Conservation (phyloP, 2,888 invertebrate species). For the Leptinotarsa tumamoca region DNA sequence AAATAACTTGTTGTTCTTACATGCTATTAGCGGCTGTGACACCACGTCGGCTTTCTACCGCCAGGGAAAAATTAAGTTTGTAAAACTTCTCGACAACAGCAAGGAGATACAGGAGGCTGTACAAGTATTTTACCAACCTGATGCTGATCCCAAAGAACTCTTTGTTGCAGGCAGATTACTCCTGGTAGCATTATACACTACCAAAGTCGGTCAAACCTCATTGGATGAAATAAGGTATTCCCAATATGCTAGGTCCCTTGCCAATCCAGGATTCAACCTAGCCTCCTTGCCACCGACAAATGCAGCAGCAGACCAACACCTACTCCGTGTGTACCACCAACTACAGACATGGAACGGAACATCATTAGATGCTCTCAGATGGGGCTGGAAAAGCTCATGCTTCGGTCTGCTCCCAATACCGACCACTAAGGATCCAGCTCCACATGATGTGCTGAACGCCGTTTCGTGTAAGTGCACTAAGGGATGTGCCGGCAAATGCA, state of each 20-base stretch:
- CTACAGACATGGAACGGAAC: not conserved
- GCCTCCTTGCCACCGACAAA: not conserved
- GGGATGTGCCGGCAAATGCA: conserved; percentile 18
- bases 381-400: conserved; percentile 11
- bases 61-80: conserved; percentile 9
- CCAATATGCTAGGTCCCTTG: conserved; percentile 1
- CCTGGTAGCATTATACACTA: conserved; percentile 10
- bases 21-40: not conserved
- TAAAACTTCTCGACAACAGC: conserved; percentile 4
- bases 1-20: not conserved
- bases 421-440: conserved; percentile 23
- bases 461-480: conserved; percentile 18
- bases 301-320: conserved; percentile 13
- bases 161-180: conserved; percentile 4
- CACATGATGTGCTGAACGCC: conserved; percentile 22
- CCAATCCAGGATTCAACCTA: conserved; percentile 9
- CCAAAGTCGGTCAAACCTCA: conserved; percentile 19
- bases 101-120: not conserved
- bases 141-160: conserved; percentile 13
- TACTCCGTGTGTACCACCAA: conserved; percentile 1
- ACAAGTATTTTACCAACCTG: conserved; percentile 18
- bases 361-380: not conserved
- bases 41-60: conserved; percentile 6
- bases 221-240: conserved; percentile 19
- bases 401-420: conserved; percentile 7